Percentiles rank a stretch among this genome's conserved stretches.
phyloP scores from a whole-genome alignment of 1,140 invertebrate genomes.

The Microplitis demolitor region DNA sequence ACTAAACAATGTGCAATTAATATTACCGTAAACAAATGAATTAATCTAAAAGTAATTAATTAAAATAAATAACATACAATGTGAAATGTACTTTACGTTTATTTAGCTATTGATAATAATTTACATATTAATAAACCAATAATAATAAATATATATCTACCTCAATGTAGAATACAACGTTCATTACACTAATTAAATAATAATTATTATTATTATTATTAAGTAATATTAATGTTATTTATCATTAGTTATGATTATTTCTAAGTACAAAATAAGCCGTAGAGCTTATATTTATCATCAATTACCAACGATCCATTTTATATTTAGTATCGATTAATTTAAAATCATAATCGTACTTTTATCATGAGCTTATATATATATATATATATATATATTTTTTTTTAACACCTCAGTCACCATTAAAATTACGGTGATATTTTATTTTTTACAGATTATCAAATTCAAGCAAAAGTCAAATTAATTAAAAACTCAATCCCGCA shows the following conservation, averaged over 20 bases:
- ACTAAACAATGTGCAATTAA: no score
- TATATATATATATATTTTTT: neutral
- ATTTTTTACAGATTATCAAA: neutral
- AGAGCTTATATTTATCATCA: constrained; percentile 54
- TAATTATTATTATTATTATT: no score
- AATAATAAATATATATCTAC: constrained; percentile 38
- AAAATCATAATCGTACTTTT: constrained; percentile 12
- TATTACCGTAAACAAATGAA: no score
- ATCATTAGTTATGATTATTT: constrained; percentile 39
- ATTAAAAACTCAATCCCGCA: no score
- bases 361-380: neutral
- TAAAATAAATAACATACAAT: constrained; percentile 47
- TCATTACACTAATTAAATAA: no score
- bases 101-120: constrained; percentile 56
- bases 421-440: neutral
- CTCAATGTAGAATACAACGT: constrained; percentile 58
- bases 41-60: neutral
- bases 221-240: constrained; percentile 36
- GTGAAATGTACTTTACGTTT: constrained; percentile 62
- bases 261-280: constrained; percentile 63
- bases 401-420: neutral
- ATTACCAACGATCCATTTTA: constrained; percentile 58
- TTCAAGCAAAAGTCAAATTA: neutral
- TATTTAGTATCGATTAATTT: constrained; percentile 2
- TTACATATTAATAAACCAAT: constrained; percentile 52